Conservation (phyloP, 2,888 invertebrate genomes). For the Diarsia rubi region DNA sequence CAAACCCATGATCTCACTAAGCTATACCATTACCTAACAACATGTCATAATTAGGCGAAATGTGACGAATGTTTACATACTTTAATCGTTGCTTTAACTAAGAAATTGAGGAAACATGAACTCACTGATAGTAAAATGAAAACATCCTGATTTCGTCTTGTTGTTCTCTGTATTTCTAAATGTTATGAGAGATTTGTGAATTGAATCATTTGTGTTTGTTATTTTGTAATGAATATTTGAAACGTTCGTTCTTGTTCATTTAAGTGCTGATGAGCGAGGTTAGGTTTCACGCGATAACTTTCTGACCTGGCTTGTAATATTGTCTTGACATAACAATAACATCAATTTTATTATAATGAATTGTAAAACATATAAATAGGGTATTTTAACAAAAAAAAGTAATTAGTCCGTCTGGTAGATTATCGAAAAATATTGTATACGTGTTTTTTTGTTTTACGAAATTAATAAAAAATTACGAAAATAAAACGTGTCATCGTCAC, state of each 20-base stretch:
- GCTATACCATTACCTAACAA: constrained; percentile 20
- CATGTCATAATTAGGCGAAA: constrained; percentile 16
- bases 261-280: constrained; percentile 7
- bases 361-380: not conserved
- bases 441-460: no score
- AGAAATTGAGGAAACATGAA: constrained; percentile 32
- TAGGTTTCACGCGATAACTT: constrained; percentile 10
- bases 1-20: not conserved
- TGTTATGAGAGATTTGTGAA: constrained; percentile 17
- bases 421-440: no score
- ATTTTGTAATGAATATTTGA: constrained; percentile 25
- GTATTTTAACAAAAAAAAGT: no score
- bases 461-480: no score
- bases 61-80: constrained; percentile 15
- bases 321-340: not conserved
- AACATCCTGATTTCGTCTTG: constrained; percentile 28
- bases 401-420: no score
- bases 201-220: constrained; percentile 14
- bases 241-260: constrained; percentile 18
- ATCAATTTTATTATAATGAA: not conserved
- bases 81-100: constrained; percentile 1
- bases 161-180: constrained; percentile 37
- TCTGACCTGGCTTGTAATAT: not conserved
- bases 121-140: constrained; percentile 14
- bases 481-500: no score